Evolutionary conservation across 2,888 invertebrate species (phyloP).

Genomic region (Exephanes ischioxanthus): DNA sequence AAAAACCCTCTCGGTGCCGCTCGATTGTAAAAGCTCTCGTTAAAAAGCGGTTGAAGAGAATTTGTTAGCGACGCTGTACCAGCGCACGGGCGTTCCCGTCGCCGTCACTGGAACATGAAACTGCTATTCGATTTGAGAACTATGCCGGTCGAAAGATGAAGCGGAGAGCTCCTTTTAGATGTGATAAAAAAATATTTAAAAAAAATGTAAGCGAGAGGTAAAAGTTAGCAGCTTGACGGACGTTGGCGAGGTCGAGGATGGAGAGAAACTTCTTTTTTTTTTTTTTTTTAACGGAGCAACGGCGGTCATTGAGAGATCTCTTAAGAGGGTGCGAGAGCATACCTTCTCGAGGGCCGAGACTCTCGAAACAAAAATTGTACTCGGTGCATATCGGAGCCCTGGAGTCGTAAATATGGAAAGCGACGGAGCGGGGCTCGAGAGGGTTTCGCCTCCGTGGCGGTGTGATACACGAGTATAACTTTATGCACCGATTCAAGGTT

Average conservation of each 20-base stretch:
- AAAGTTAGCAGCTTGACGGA: conserved; percentile 56
- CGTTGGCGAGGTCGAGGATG: conserved; percentile 28
- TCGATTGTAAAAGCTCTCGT: conserved; percentile 45
- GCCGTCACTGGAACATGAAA: background rate
- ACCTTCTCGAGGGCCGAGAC: background rate
- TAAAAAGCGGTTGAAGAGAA: conserved; percentile 47
- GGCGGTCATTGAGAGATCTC: conserved; percentile 28
- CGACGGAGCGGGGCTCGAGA: background rate
- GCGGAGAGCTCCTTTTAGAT: conserved; percentile 3
- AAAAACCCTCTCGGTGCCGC: background rate
- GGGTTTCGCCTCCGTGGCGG: background rate
- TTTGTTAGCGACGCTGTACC: conserved; percentile 32
- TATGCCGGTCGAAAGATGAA: background rate
- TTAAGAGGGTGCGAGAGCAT: conserved; percentile 16
- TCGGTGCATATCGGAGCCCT: conserved; percentile 32
- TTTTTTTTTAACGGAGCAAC: conserved; percentile 28
- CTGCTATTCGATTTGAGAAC: conserved; percentile 28
- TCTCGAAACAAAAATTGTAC: conserved; percentile 38
- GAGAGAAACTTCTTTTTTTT: conserved; percentile 44
- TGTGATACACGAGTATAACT: conserved; percentile 13
- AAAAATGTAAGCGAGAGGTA: background rate
- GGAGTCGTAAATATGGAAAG: conserved; percentile 46
- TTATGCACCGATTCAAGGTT: conserved; percentile 52
- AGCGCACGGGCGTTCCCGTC: conserved; percentile 20
- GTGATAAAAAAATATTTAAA: background rate